Evolutionary conservation across 2,113 vertebrate species (phyloP).

Genomic region (Butorides virescens): DNA sequence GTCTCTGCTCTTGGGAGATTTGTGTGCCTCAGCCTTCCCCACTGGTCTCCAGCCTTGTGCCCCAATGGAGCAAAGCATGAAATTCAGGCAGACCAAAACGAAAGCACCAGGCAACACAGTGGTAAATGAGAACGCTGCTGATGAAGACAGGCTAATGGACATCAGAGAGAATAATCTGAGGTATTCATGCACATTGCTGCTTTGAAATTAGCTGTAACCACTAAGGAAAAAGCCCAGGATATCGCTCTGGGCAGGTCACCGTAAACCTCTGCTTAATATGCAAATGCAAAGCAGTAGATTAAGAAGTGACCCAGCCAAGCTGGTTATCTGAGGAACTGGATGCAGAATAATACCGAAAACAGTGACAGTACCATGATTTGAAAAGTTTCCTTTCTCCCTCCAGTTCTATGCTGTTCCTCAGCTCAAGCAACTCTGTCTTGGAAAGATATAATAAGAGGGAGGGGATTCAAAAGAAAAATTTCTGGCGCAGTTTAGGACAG

Average conservation of each 20-base stretch:
- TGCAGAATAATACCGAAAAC: not conserved
- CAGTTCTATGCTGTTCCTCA: not conserved
- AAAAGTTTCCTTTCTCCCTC: not conserved
- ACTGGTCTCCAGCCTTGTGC: not conserved
- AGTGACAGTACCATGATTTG: not conserved
- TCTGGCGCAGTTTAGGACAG: not conserved
- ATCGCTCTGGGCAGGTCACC: not conserved
- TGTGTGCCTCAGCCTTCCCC: not conserved
- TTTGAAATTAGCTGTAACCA: not conserved
- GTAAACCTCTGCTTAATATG: not conserved
- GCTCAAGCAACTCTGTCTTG: not conserved
- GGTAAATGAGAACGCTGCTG: not conserved
- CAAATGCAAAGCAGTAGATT: not conserved
- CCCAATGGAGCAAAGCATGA: not conserved
- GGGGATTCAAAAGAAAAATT: not conserved
- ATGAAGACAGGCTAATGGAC: not conserved
- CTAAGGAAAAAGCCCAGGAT: not conserved
- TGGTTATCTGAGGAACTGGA: not conserved
- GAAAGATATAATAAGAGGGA: not conserved
- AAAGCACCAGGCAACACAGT: not conserved
- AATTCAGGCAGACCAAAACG: not conserved
- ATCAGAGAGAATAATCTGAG: not conserved
- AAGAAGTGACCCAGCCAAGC: not conserved
- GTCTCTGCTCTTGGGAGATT: not conserved
- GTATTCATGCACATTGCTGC: not conserved